Evolutionary conservation across 1,140 invertebrate species (phyloP), one percentile per base, ranked within the genome.

Genomic region (Dreissena polymorpha): DNA sequence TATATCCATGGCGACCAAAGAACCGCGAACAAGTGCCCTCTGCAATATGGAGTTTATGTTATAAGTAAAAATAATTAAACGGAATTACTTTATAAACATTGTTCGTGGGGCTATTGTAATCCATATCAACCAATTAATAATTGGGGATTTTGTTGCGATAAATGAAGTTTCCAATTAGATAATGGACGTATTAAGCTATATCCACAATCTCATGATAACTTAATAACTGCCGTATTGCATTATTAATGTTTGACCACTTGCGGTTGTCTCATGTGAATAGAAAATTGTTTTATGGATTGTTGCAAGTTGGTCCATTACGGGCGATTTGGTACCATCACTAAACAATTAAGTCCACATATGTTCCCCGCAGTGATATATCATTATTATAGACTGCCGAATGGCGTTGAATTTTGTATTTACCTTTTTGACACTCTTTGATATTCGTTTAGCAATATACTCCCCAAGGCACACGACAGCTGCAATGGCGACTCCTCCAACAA

Each of bases 401-500:
- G 39, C 39, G 39, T 39, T 39, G 39, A 39, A 39, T 39, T 2
- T 2, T 39, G 39, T 39, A 39, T 39, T 39, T 60, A 83, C 81
- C 81, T 83, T 83, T 83, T 83, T 83, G 65, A 83, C 81, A 76
- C 67, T 83, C 16, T 77, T 83, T 23, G 81, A 83, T 29, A 83
- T 83, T 53, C 76, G 73, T 77, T 87, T 86, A 6, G 85, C 85
- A 67, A 86, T 88, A 65, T 90, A 90, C 69, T 91, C 90, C 13
- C 80, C 86, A 72, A 89, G 74, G 76, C 90, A 91, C 49, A 90
- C 89, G 25, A 91, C 80, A 25, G 85, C 88, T 13, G 98, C 97
- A n/a, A 98, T 92, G 10, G 97, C 95, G 51, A 99, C 95, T 65
- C 94, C 98, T 21, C 96, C 97, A 87, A 99, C 97, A 23, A 99